Evolutionary conservation across 2,888 invertebrate genomes (phyloP), one percentile per base, ranked within the genome.

Genomic region (Cantharis nigra): DNA sequence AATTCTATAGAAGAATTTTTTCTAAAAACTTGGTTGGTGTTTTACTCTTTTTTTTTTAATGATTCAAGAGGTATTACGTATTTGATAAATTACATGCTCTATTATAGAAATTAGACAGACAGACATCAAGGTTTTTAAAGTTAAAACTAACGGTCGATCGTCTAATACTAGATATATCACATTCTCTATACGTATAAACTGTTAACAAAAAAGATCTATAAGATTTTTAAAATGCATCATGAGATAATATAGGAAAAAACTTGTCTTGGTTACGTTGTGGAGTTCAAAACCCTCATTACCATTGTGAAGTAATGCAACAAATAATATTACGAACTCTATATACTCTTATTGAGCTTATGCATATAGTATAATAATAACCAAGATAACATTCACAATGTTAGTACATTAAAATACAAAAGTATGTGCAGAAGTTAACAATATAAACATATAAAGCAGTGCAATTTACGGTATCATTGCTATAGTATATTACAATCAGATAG

Each of bases 341-440:
- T n/a, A n/a, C 73, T 77, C 72, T 77, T 73, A 69, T 73, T 77
- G 76, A 74, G 28, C 30, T 73, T 77, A 74, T 77, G 74, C 73
- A 77, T 74, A 74, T 77, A 67, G 65, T 26, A 67, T 23, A 67
- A 67, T 67, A 77, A 74, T 74, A 70, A 71, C 30, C 63, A 16
- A 74, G 74, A 77, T 74, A 77, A 70, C 71, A 71, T 77, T 77
- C 74, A 74, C 71, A 71, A 74, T 74, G 73, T 74, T 70, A 33
- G 49, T 67, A 70, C 72, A 65, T 73, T 69, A 70, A 70, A 28
- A 33, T 62, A 71, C 73, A 73, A 74, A 77, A 77, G 74, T 77
- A 74, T 77, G 71, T 70, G 71, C 74, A 77, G 74, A 74, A 77
- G 77, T 74, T 74, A 77, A 77, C 77, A 77, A 77, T 77, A 71